Percentiles rank a stretch among this genome's conserved stretches.
Conservation (phyloP, 2,113 vertebrate genomes). For the Gallinago undulata region DNA sequence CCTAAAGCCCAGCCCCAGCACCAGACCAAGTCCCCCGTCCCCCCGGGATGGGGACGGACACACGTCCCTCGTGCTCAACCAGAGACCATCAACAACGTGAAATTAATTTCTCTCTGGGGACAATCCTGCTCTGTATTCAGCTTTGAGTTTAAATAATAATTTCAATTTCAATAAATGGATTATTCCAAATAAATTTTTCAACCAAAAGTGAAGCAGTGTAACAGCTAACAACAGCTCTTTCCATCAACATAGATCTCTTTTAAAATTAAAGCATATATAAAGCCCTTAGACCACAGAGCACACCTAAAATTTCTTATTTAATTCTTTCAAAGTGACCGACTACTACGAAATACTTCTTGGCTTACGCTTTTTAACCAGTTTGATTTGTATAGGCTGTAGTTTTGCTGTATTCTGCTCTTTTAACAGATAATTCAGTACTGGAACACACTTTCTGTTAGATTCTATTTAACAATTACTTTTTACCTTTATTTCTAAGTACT, state of each 20-base stretch:
- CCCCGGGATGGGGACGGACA: background rate
- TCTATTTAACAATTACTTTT: background rate
- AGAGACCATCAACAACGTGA: background rate
- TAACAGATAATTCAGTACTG: background rate
- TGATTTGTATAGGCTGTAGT: background rate
- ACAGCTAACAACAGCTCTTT: background rate
- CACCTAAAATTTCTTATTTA: background rate
- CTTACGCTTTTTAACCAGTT: background rate
- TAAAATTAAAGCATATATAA: background rate
- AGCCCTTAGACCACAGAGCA: background rate
- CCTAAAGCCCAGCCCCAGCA: background rate
- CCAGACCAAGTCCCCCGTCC: background rate
- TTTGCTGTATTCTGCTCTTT: background rate
- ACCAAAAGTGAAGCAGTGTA: background rate
- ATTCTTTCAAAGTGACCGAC: background rate
- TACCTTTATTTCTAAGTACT: background rate
- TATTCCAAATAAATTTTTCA: background rate
- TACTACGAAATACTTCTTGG: background rate
- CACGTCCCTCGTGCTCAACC: rapidly evolving
- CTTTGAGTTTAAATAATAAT: background rate
- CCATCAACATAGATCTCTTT: background rate
- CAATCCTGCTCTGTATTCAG: background rate
- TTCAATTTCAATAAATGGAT: background rate
- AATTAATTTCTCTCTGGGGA: background rate
- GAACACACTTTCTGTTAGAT: background rate